Conservation (phyloP, 2,888 invertebrate genomes). For the Dysmachus trigonus region DNA sequence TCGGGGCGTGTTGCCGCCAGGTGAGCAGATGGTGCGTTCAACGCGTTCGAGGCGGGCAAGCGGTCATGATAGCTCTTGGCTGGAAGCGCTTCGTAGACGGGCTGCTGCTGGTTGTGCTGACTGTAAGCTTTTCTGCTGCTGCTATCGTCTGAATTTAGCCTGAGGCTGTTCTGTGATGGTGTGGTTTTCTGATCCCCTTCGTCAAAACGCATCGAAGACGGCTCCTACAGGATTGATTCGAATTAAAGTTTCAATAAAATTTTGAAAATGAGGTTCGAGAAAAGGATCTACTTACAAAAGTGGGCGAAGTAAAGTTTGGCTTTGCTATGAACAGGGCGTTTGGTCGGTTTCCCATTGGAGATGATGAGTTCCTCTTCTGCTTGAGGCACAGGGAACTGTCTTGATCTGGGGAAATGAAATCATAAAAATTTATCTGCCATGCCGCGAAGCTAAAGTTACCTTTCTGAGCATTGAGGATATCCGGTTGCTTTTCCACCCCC, state of each 20-base stretch:
- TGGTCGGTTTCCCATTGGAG: constrained; percentile 62
- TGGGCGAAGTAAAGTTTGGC: constrained; percentile 55
- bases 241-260: not conserved
- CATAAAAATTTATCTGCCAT: not conserved
- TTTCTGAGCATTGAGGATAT: constrained; percentile 83
- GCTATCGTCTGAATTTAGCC: constrained; percentile 58
- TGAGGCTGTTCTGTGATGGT: constrained; percentile 62
- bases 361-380: constrained; percentile 52
- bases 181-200: constrained; percentile 54
- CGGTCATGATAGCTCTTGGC: constrained; percentile 23
- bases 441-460: constrained; percentile 63
- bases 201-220: constrained; percentile 47
- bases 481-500: constrained; percentile 76
- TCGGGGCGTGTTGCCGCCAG: constrained; percentile 7
- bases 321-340: constrained; percentile 59
- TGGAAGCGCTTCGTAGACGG: constrained; percentile 61
- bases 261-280: not conserved
- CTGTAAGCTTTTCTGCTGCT: constrained; percentile 57
- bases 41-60: not conserved
- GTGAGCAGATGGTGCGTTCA: constrained; percentile 46
- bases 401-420: constrained; percentile 45
- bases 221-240: constrained; percentile 40
- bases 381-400: constrained; percentile 46
- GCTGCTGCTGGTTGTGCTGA: constrained; percentile 58
- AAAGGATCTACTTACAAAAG: constrained; percentile 59